Percentiles rank a stretch among this genome's conserved stretches.
Conservation (phyloP, 2,113 vertebrate genomes). For the Macrotis lagotis region DNA sequence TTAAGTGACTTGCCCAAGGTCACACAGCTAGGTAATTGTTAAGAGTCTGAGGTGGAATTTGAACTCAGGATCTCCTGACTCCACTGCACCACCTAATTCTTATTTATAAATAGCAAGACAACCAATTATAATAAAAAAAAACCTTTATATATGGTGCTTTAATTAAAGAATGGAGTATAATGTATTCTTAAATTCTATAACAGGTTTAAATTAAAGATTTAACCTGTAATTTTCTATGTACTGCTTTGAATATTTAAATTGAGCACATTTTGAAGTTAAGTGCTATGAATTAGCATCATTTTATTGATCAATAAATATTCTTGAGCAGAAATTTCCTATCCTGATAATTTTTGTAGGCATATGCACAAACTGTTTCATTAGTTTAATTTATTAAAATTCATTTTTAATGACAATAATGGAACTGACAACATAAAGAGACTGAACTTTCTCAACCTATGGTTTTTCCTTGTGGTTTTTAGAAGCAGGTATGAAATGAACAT, state of each 20-base stretch:
- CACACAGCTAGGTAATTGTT: too few relatives aligned
- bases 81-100: conserved; percentile 40
- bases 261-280: conserved; percentile 61
- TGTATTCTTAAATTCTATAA: conserved; percentile 44
- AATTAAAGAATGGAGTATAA: conserved; percentile 49
- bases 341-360: conserved; percentile 69
- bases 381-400: conserved; percentile 61
- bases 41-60: too few relatives aligned
- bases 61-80: too few relatives aligned
- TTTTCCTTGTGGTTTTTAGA: conserved; percentile 43
- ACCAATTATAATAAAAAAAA: conserved; percentile 9
- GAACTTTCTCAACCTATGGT: conserved; percentile 56
- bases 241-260: conserved; percentile 62
- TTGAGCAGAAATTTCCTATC: conserved; percentile 51
- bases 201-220: conserved; percentile 61
- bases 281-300: conserved; percentile 70
- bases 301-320: conserved; percentile 78
- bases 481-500: conserved; percentile 49
- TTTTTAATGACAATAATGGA: conserved; percentile 59
- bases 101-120: conserved; percentile 2
- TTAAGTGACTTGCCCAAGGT: too few relatives aligned
- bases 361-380: conserved; percentile 75
- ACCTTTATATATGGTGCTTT: conserved; percentile 19
- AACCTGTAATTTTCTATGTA: conserved; percentile 58
- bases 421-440: conserved; percentile 64